Evolutionary conservation across 2,888 invertebrate genomes (phyloP), one percentile per base, ranked within the genome.

Genomic region (Hecatera dysodea): DNA sequence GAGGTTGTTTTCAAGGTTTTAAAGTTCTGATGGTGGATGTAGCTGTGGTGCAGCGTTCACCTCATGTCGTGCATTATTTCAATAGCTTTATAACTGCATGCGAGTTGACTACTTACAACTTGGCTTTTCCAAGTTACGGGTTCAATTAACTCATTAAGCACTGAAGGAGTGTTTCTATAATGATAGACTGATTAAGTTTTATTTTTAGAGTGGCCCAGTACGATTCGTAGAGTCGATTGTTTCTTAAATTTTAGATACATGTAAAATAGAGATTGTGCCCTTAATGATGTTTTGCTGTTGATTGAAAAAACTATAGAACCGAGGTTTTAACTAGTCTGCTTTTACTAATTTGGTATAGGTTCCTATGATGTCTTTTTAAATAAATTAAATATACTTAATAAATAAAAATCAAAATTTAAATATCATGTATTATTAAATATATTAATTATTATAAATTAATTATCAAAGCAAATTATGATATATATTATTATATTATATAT

Each of bases 71-170:
- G 6, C n/a, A 36, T 60, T 36, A 33, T 36, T 39, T 53, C 36
- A n/a, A 29, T 29, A 24, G 24, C 55, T 65, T 29, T n/a, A 42
- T 22, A n/a, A 64, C 24, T n/a, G 39, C 53, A 22, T 19, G 36
- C 8, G 3, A 29, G 15, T 12, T 46, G 29, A 39, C 33, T 39
- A 39, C 39, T 39, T 39, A 11, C 7, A 74, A 53, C 12, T 52
- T 42, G 29, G 11, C 33, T 1, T 24, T 48, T 33, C 27, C 22
- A 24, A 36, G 27, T 29, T 36, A 22, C 27, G 19, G 22, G 11
- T 15, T 50, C 61, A 27, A 36, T 33, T 63, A n/a, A 36, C 39
- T 62, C 24, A 72, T 42, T 50, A 60, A 24, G 22, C 12, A 19
- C 11, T 22, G 19, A 7, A 46, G 22, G 11, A 33, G 2, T 29